Evolutionary conservation across 1,140 invertebrate species (phyloP).

Genomic region (Homarus americanus): DNA sequence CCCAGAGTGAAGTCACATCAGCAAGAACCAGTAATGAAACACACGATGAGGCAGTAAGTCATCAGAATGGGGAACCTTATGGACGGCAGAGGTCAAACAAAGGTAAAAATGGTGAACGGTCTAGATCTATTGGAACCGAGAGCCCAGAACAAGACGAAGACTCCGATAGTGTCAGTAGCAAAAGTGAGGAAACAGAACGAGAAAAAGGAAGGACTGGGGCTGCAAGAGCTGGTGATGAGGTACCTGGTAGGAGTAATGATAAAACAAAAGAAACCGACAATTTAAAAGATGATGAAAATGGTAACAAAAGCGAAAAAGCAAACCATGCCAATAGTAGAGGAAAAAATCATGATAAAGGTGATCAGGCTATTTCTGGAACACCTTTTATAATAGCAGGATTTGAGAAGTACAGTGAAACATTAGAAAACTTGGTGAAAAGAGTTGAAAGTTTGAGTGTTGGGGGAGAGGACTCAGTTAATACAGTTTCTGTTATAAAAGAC

Average conservation of each 20-base stretch:
- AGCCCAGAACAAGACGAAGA: not conserved
- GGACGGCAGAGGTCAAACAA: too few species aligned
- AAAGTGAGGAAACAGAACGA: too few species aligned
- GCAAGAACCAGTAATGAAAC: not conserved
- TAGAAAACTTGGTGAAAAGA: conserved; percentile 37
- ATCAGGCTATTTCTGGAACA: not conserved
- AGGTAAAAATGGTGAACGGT: too few species aligned
- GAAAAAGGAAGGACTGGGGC: not conserved
- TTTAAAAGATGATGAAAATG: not conserved
- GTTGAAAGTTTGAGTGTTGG: conserved; percentile 29
- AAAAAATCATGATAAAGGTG: not conserved
- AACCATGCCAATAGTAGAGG: not conserved
- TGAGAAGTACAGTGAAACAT: conserved; percentile 24
- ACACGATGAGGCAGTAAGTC: too few species aligned
- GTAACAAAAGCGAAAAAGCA: not conserved
- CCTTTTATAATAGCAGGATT: not conserved
- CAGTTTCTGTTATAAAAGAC: conserved; percentile 25
- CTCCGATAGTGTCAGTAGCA: too few species aligned
- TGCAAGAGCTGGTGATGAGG: not conserved
- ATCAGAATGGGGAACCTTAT: too few species aligned
- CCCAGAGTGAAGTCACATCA: not conserved
- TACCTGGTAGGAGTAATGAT: not conserved
- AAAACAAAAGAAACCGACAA: not conserved
- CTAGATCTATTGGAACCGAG: not conserved
- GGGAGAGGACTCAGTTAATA: conserved; percentile 32